Conservation (phyloP, 92 coral and sea anemone species). For the Desmophyllum pertusum region DNA sequence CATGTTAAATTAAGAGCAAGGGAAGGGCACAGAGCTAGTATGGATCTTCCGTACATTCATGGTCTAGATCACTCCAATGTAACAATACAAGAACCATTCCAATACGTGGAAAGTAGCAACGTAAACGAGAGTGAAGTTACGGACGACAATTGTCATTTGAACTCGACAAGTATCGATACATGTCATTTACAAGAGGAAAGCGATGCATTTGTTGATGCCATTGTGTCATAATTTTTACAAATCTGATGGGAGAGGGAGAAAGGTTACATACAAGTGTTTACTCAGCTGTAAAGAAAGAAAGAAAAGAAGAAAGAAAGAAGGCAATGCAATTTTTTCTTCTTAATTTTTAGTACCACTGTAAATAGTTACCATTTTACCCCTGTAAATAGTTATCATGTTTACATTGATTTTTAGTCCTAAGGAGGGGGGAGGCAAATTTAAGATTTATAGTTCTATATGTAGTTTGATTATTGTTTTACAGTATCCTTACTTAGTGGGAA, state of each 20-base stretch:
- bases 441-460: no score
- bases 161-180: slow-evolving; percentile 34
- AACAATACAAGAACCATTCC: slow-evolving; percentile 58
- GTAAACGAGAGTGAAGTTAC: slow-evolving; percentile 17
- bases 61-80: slow-evolving; percentile 12
- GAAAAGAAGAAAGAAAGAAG: no score
- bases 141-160: slow-evolving; percentile 30
- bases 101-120: slow-evolving; percentile 43
- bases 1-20: slow-evolving; percentile 44
- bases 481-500: no score
- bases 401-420: no score
- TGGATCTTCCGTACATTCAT: slow-evolving; percentile 38
- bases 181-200: slow-evolving; percentile 21
- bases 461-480: no score
- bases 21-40: slow-evolving; percentile 58
- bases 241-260: background rate
- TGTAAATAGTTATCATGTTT: no score
- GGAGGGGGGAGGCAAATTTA: no score
- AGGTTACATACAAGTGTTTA: background rate
- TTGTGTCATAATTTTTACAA: background rate
- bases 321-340: no score
- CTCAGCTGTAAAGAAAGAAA: no score
- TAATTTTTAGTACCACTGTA: no score
- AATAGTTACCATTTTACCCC: no score
- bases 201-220: slow-evolving; percentile 10